Evolutionary conservation across 2,113 vertebrate species (phyloP), one percentile per base, ranked within the genome.

Genomic region (Lepus americanus): DNA sequence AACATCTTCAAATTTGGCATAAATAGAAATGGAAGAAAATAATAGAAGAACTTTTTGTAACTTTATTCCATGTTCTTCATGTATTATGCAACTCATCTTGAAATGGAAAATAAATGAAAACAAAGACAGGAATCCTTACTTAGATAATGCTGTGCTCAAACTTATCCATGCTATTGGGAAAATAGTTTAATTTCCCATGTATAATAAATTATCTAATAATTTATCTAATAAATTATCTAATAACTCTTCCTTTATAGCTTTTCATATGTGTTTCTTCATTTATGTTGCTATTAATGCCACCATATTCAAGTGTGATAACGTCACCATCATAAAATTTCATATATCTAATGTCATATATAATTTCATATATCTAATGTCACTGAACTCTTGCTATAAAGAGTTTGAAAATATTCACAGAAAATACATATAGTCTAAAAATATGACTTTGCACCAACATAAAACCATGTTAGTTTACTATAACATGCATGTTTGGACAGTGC

Each of bases 91-190:
- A 49, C 12, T 89, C 16, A 81, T 70, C 5, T 92, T 85, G 36
- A 95, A 87, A 63, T 81, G 13, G 11, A 5, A 95, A 96, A 74
- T 4, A 19, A 79, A 31, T 77, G 3, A 51, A 86, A 95, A 78
- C 3, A 4, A 44, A 86, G 59, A 83, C 7, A 16, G 29, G 73
- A 66, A 89, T 55, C 83, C 83, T 87, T 89, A 86, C 20, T 92
- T 16, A 49, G 61, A 0, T 70, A 20, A 83, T 59, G 61, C 7
- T 74, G 27, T 84, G 33, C 6, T 69, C 39, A 90, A 73, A 80
- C 80, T 79, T 76, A 87, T 49, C 72, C 6, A 36, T 27, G n/a
- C 25, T 85, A 11, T 80, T 53, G 64, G 39, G 22, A 36, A 72
- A 4, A 64, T 61, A 53, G 12, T 89, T 83, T 93, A 44, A 69